Conservation (phyloP, 1,140 invertebrate genomes). For the Conus betulinus region DNA sequence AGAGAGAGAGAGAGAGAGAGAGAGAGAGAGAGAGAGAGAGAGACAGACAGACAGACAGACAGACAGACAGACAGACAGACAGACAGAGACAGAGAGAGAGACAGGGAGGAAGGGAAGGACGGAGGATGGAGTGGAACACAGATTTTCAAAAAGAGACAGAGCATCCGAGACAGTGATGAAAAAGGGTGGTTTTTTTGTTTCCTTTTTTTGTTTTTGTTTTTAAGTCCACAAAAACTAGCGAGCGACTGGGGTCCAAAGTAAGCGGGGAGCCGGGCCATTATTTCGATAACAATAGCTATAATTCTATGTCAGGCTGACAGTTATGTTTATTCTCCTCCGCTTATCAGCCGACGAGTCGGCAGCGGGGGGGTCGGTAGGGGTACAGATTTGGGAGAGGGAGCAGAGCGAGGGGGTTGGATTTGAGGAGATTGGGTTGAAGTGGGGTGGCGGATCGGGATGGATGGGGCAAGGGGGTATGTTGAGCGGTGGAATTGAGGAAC, state of each 20-base stretch:
- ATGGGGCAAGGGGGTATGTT: not conserved
- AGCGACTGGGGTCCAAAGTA: no score
- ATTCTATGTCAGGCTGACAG: not conserved
- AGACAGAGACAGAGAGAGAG: no score
- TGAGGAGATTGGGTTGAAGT: not conserved
- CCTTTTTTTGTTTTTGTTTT: no score
- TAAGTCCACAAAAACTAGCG: no score
- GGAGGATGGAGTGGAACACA: no score
- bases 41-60: not conserved
- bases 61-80: not conserved
- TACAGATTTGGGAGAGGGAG: not conserved
- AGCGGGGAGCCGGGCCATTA: not conserved
- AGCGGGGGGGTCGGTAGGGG: not conserved
- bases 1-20: no score
- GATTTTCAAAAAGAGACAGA: no score
- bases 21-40: not conserved
- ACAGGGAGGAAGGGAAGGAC: no score
- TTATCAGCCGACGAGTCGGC: not conserved
- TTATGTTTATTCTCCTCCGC: not conserved
- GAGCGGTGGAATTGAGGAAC: no score
- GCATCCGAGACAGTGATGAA: no score
- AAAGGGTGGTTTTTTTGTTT: no score
- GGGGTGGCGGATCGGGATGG: not conserved
- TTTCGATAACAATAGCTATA: slow-evolving; percentile 11
- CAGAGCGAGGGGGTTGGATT: not conserved